A percentile compares a stretch with the other conserved stretches of the same genome.
Conservation (phyloP, 2,888 invertebrate species). For the Sphaerophoria taeniata region DNA sequence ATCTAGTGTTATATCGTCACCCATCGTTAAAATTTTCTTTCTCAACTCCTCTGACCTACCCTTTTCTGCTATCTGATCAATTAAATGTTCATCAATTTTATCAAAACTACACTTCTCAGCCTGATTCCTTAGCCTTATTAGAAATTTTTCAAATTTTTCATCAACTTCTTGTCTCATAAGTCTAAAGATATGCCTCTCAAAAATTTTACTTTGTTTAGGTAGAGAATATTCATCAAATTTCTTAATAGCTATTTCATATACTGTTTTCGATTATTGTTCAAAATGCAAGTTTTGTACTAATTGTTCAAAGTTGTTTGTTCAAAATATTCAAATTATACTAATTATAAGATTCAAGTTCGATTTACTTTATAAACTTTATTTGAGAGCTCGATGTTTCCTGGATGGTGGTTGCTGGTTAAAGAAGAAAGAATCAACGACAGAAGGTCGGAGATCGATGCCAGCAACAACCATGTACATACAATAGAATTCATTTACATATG, state of each 20-base stretch:
- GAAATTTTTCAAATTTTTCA: constrained; percentile 77
- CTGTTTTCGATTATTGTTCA: too few relatives aligned
- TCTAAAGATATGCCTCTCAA: constrained; percentile 78
- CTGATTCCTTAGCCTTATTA: constrained; percentile 77
- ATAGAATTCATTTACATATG: too few relatives aligned
- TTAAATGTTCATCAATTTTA: constrained; percentile 75
- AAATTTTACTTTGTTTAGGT: constrained; percentile 77
- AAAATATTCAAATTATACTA: too few relatives aligned
- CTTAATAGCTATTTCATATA: constrained; percentile 85
- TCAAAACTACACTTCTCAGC: constrained; percentile 77
- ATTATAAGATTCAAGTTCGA: too few relatives aligned
- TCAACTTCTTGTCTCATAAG: constrained; percentile 75
- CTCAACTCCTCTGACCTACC: constrained; percentile 73
- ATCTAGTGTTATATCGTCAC: constrained; percentile 45
- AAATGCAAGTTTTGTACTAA: too few relatives aligned
- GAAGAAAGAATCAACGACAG: too few relatives aligned
- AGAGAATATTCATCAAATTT: constrained; percentile 76
- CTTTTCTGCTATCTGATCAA: constrained; percentile 77
- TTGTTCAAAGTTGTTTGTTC: too few relatives aligned
- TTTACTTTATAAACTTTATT: too few relatives aligned
- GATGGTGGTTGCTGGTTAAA: too few relatives aligned
- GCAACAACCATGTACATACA: too few relatives aligned
- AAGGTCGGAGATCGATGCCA: too few relatives aligned
- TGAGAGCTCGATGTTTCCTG: too few relatives aligned
- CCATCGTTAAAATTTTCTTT: constrained; percentile 47